Conservation (phyloP, 2,113 vertebrate species). For the Pseudopipra pipra region DNA sequence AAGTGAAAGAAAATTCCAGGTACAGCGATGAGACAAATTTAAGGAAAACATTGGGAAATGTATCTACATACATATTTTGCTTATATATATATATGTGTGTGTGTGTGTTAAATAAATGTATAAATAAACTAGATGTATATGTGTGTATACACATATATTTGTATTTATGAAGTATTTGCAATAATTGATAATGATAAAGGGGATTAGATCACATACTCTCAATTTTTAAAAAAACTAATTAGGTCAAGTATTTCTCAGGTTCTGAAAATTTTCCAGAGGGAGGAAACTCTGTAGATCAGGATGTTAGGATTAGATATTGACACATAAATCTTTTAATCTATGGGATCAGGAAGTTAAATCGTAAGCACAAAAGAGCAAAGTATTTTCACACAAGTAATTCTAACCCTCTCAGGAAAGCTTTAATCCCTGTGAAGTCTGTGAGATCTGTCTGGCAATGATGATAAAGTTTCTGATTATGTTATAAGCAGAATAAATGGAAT, state of each 20-base stretch:
- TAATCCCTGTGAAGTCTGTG: neutral
- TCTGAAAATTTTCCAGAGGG: neutral
- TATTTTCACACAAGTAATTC: neutral
- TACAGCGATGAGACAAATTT: neutral
- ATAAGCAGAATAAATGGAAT: neutral
- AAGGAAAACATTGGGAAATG: neutral
- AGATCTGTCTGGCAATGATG: neutral
- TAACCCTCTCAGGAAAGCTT: neutral
- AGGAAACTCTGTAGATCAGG: neutral
- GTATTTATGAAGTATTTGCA: neutral
- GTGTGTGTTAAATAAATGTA: neutral
- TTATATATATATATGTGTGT: no score
- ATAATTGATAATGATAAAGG: neutral
- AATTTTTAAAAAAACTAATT: neutral
- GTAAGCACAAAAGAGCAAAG: neutral
- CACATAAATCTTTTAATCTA: neutral
- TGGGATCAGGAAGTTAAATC: neutral
- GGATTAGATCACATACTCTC: neutral
- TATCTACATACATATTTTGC: neutral
- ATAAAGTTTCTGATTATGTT: neutral
- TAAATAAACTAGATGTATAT: neutral
- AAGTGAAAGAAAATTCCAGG: neutral
- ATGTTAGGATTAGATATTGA: neutral
- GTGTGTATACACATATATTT: neutral
- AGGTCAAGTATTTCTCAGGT: neutral